A percentile compares a stretch with the other conserved stretches of the same genome.
Conservation (phyloP, 1,140 invertebrate species). For the Drosophila lini region DNA sequence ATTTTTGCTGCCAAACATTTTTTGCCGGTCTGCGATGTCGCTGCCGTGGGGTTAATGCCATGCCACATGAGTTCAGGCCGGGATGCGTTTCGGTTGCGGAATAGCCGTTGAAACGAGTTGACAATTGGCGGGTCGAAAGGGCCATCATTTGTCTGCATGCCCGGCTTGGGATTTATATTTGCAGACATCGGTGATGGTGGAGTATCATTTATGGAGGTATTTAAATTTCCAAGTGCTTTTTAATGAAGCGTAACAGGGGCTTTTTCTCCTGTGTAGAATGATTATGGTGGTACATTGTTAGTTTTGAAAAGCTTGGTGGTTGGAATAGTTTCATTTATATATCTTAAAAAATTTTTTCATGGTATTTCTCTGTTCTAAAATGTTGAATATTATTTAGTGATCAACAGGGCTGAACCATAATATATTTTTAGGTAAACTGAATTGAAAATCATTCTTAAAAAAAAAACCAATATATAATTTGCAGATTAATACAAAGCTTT, state of each 20-base stretch:
- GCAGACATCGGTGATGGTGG: background rate
- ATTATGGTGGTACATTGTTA: background rate
- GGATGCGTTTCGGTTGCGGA: conserved; percentile 18
- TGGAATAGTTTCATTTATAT: background rate
- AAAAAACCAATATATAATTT: too few relatives aligned
- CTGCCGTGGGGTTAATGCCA: conserved; percentile 63
- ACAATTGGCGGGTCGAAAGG: conserved; percentile 68
- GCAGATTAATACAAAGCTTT: too few relatives aligned
- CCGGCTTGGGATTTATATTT: conserved; percentile 21
- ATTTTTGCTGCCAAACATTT: conserved; percentile 72
- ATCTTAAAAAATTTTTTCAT: background rate
- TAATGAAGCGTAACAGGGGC: conserved; percentile 23
- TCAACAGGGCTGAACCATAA: fast-evolving
- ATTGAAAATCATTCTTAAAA: too few relatives aligned
- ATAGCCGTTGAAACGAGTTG: conserved; percentile 52
- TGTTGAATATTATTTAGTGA: background rate
- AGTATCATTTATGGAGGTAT: conserved; percentile 62
- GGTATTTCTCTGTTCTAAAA: background rate
- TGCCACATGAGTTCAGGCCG: conserved; percentile 13
- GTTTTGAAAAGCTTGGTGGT: background rate
- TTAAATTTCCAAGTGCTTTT: conserved; percentile 67
- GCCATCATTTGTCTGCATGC: conserved; percentile 64
- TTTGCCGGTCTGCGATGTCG: conserved; percentile 28
- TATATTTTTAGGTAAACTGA: background rate
- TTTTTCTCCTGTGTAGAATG: too few relatives aligned